Base-by-base conservation (phyloP, 2,797 vertebrate species). In the Leptoclinus maculatus region DNA sequence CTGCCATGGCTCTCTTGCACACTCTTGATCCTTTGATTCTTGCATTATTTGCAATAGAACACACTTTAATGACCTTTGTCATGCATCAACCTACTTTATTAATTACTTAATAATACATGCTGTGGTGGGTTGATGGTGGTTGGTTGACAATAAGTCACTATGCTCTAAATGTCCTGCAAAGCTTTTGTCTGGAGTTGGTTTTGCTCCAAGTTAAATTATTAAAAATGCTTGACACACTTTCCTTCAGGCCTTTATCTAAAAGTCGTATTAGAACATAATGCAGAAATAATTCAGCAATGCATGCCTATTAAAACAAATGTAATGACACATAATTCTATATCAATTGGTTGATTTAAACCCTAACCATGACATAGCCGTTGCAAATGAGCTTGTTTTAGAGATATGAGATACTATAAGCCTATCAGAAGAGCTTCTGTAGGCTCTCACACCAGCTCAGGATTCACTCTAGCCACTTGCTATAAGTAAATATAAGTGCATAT, bases 341-440 rank as follows among this genome's bases (percentile, higher is more conserved):
- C 69, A 88, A 60, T 45, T 53, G 56, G 34, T 4, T 45, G 51
- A 80, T 77, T 83, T 78, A 82, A 74, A 78, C 57, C 21, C 77
- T 66, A 62, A 80, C 70, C 78, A 66, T 86, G 71, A 78, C 75
- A 53, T 45, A 66, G 64, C 58, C 71, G 57, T 83, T 87, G 76
- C 54, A 80, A 84, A 87, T 91, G 4, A 56, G n/a, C 72, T 75
- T 6, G 2, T 80, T 88, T 71, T 36, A 69, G 45, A 84, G 67
- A 84, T 78, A 67, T 25, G 45, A 70, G 43, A 79, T 80, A 82
- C 11, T 23, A 54, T 39, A 71, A 76, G 68, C 62, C 78, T 75
- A 68, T 86, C 66, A 85, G 67, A 66, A 59, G 58, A 67, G 70
- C 36, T 62, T 70, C 43, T 41, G 38, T 21, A 12, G 19, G 45